Conservation (phyloP, 2,888 invertebrate genomes). For the Gryllus longicercus region DNA sequence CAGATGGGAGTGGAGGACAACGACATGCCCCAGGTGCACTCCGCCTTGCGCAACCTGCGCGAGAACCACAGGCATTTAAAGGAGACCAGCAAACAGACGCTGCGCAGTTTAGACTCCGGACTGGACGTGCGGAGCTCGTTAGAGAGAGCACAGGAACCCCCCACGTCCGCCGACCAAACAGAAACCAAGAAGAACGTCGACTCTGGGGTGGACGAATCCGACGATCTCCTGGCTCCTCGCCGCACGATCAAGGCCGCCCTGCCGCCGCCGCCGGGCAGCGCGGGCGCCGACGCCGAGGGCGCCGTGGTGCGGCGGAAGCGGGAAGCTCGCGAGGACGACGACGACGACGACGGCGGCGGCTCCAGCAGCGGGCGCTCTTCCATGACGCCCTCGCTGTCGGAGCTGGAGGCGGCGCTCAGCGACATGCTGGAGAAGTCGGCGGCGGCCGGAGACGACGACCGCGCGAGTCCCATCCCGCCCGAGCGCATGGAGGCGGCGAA, state of each 20-base stretch:
- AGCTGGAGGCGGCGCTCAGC: conserved; percentile 46
- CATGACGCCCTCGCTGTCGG: conserved; percentile 47
- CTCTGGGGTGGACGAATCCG: neutral
- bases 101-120: neutral
- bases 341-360: conserved; percentile 4
- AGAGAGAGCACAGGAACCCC: neutral
- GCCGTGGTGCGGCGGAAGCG: too few species aligned
- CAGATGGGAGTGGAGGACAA: neutral
- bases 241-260: too few species aligned
- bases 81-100: neutral
- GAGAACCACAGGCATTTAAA: neutral
- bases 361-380: conserved; percentile 39
- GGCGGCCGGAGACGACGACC: neutral
- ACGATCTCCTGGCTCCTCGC: neutral
- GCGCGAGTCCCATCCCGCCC: neutral
- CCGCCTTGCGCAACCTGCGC: neutral
- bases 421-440: conserved; percentile 43
- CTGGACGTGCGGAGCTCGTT: neutral
- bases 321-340: neutral
- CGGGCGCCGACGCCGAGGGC: too few species aligned
- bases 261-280: too few species aligned
- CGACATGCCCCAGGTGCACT: neutral
- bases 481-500: neutral
- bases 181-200: neutral
- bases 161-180: neutral